These are phyloP conservation scores for Dicrostonyx torquatus DNA, from an alignment of 2,797 vertebrate species.

Conservation along the genomic window DNA sequence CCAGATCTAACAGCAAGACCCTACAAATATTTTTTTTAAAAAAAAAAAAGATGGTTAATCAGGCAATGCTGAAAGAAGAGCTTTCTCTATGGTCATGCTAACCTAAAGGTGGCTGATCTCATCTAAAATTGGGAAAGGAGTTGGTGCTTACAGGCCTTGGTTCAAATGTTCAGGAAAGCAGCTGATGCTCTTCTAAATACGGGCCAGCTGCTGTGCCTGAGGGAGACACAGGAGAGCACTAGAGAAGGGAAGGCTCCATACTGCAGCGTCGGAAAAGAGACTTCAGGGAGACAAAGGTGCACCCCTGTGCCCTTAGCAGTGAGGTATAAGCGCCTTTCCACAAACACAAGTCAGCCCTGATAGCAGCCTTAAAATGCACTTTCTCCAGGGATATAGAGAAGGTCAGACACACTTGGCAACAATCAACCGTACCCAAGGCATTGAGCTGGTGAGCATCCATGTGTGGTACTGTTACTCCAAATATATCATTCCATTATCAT, in stretches of 20 bases:
- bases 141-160: background rate
- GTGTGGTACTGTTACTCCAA: no score
- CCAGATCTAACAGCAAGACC: background rate
- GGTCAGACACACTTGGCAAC: background rate
- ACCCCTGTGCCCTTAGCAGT: background rate
- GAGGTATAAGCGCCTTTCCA: background rate
- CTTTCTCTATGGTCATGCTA: background rate
- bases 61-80: background rate
- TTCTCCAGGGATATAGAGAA: background rate
- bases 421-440: background rate
- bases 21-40: background rate
- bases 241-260: background rate
- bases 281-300: background rate
- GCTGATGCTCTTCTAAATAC: constrained; percentile 28
- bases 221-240: background rate
- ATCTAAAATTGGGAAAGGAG: background rate
- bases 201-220: background rate
- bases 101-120: background rate
- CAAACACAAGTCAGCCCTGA: background rate
- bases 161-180: constrained; percentile 4
- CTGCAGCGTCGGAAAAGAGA: background rate
- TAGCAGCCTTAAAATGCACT: background rate
- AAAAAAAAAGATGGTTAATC: background rate
- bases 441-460: background rate
- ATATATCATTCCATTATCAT: background rate